Evolutionary conservation across 2,888 invertebrate genomes (phyloP), one percentile per base, ranked within the genome.

Genomic region (Agriotes lineatus): DNA sequence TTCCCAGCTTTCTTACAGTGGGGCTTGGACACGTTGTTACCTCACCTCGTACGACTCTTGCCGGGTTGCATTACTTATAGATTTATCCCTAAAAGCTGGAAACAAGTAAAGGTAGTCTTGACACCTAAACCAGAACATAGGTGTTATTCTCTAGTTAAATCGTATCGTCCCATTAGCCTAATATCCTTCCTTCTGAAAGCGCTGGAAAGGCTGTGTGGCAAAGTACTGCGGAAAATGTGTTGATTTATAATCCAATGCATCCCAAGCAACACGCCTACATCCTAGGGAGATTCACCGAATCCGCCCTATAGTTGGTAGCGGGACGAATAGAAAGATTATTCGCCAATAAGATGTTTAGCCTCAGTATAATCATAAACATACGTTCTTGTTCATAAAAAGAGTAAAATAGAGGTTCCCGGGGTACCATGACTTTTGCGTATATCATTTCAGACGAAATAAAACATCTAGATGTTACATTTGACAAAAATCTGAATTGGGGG

Each of bases 181-280:
- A 60, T 19, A 12, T 48, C 60, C 2, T 60, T 45, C 33, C 7
- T 60, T 5, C 16, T 60, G 30, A 60, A 60, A 10, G 16, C 60
- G 2, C 14, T 60, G n/a, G 35, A 60, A 30, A 45, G 45, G 45
- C 25, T 30, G n/a, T 1, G 44, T 33, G 33, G 35, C 10, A 45
- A 19, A 45, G 1, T 30, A 5, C 25, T 30, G 12, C n/a, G 33
- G 25, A n/a, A n/a, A n/a, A n/a, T n/a, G n/a, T n/a, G 33, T 37
- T 44, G 30, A 25, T 25, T 5, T 25, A 3, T 9, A 42, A 14
- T 10, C 44, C 33, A n/a, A n/a, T n/a, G 18, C 19, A 60, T 2
- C 25, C 19, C 25, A 48, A 25, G 14, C 60, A 60, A 4, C 16
- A 60, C 18, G 33, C 30, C 1, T 60, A 60, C 45, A 16, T 45